A percentile compares a stretch with the other conserved stretches of the same genome.
Conservation (phyloP, 2,888 invertebrate genomes). For the Eupithecia subumbrata region DNA sequence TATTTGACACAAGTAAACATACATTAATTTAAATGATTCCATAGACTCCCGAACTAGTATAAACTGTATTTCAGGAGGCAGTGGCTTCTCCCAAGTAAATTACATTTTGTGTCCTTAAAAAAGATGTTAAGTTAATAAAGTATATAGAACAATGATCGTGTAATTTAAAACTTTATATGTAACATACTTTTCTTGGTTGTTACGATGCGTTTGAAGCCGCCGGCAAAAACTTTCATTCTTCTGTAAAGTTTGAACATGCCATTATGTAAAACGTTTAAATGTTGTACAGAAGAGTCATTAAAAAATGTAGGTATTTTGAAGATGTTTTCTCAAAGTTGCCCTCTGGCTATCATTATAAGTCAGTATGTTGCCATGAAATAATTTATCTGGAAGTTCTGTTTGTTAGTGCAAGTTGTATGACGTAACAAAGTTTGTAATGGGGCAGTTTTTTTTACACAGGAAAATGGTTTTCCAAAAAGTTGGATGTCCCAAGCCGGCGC, state of each 20-base stretch:
- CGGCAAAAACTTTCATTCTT: not conserved
- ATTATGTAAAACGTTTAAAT: not conserved
- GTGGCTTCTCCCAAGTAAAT: no score
- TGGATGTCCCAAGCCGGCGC: not conserved
- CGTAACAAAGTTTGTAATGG: not conserved
- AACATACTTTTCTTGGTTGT: not conserved
- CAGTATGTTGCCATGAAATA: not conserved
- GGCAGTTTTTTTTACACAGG: not conserved
- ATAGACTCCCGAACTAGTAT: no score
- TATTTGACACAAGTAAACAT: no score
- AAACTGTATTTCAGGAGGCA: no score
- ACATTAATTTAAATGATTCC: no score
- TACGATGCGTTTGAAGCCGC: not conserved
- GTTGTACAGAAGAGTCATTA: not conserved
- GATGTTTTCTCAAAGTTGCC: not conserved
- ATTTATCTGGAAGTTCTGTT: not conserved
- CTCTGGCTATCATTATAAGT: not conserved
- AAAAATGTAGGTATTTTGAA: not conserved
- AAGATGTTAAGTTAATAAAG: no score
- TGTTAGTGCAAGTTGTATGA: not conserved
- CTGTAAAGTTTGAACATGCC: not conserved
- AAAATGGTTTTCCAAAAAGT: not conserved
- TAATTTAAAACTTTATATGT: not conserved
- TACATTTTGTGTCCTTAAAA: no score
- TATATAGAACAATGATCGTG: no score